Conservation (phyloP, 2,113 vertebrate genomes). For the Spheniscus mendiculus region DNA sequence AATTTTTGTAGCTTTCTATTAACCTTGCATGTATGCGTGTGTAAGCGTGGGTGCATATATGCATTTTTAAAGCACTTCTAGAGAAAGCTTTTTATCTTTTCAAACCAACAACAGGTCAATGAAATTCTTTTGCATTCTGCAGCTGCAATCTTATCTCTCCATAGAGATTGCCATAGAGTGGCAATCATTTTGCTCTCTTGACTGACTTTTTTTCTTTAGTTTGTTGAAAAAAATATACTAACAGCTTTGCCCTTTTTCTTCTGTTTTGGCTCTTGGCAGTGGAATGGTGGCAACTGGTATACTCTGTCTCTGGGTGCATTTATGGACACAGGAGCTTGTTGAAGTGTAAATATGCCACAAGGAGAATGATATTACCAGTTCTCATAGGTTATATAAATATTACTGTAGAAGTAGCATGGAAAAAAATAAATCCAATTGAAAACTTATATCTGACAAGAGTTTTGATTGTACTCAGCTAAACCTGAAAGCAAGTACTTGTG, state of each 20-base stretch:
- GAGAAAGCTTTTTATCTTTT: not conserved
- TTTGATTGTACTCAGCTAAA: conserved; percentile 27
- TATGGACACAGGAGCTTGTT: not conserved
- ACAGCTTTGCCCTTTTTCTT: not conserved
- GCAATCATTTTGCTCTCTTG: not conserved
- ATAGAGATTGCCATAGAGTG: not conserved
- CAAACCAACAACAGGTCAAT: not conserved
- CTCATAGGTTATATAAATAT: not conserved
- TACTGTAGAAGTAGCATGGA: not conserved
- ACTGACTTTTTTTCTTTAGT: not conserved
- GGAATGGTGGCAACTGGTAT: not conserved
- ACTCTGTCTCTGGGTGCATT: not conserved
- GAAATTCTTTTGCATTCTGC: conserved; percentile 3
- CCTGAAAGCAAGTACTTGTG: not conserved
- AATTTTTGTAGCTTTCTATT: not conserved
- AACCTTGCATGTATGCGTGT: not conserved
- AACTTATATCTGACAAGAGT: conserved; percentile 1
- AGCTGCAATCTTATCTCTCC: not conserved
- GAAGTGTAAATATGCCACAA: not conserved
- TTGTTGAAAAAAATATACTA: not conserved
- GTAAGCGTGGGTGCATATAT: no score
- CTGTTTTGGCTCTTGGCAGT: not conserved
- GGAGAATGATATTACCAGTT: not conserved
- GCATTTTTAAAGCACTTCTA: not conserved
- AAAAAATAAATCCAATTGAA: conserved; percentile 45